Conservation (phyloP, 2,888 invertebrate genomes). For the Philhelius pedissequus region DNA sequence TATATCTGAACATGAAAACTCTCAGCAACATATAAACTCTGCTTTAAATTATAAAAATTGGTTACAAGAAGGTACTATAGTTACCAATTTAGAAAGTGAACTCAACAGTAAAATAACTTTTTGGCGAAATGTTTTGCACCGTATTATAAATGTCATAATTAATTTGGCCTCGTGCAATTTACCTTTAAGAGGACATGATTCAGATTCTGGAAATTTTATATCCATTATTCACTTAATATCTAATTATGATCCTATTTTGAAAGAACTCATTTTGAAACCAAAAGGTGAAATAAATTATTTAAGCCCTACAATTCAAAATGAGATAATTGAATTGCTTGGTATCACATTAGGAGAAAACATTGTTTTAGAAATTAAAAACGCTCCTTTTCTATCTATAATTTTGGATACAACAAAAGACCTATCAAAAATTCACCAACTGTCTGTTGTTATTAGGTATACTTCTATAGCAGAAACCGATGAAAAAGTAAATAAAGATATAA, state of each 20-base stretch:
- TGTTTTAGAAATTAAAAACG: no score
- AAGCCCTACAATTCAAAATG: neutral
- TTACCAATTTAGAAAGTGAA: neutral
- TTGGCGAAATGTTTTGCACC: neutral
- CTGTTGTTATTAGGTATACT: slow-evolving; percentile 1
- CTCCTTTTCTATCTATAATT: neutral
- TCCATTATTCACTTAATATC: neutral
- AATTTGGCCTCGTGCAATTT: neutral
- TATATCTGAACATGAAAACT: neutral
- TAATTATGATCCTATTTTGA: neutral
- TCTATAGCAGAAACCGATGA: neutral
- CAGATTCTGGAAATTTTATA: neutral
- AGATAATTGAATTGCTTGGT: neutral
- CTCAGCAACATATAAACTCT: neutral
- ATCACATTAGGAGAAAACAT: neutral
- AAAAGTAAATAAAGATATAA: neutral
- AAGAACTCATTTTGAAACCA: neutral
- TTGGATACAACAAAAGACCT: neutral
- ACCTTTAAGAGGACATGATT: neutral
- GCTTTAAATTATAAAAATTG: neutral
- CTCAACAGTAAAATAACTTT: neutral
- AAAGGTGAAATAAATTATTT: neutral
- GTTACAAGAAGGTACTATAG: neutral
- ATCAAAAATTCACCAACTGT: slow-evolving; percentile 17
- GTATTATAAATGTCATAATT: neutral